phyloP scores from a whole-genome alignment of 2,113 vertebrate genomes.

The Smithornis capensis region DNA sequence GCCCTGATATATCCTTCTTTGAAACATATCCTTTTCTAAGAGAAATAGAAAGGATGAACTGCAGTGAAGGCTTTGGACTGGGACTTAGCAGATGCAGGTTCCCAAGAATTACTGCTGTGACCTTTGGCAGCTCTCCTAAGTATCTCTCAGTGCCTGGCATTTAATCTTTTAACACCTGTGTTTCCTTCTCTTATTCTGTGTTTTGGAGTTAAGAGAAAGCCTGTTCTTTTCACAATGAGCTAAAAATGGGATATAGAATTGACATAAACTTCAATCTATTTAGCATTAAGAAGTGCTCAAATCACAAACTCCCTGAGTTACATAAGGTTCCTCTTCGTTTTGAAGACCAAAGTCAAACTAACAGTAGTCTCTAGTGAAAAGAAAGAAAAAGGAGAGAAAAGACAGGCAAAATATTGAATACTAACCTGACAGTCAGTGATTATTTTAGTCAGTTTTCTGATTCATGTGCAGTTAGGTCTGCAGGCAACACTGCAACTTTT shows the following conservation, averaged over 20 bases:
- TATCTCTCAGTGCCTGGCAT: not conserved
- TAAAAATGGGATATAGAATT: not conserved
- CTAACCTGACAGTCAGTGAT: not conserved
- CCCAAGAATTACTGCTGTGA: not conserved
- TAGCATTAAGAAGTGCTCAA: not conserved
- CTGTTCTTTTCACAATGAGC: not conserved
- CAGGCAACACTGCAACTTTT: not conserved
- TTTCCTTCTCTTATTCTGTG: not conserved
- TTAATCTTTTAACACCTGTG: not conserved
- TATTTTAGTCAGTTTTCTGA: not conserved
- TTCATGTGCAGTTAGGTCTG: not conserved
- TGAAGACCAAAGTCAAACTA: not conserved
- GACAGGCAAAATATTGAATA: not conserved
- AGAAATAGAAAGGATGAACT: not conserved
- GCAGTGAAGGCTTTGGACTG: not conserved
- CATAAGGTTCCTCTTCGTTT: not conserved
- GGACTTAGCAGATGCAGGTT: not conserved
- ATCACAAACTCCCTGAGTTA: not conserved
- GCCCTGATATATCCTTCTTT: not conserved
- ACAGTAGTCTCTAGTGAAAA: not conserved
- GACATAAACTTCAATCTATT: not conserved
- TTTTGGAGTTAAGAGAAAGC: not conserved
- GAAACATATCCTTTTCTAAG: not conserved
- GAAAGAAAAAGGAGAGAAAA: not conserved
- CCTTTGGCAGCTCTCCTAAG: not conserved